Conservation (phyloP, 2,113 vertebrate species). For the Alethe diademata region DNA sequence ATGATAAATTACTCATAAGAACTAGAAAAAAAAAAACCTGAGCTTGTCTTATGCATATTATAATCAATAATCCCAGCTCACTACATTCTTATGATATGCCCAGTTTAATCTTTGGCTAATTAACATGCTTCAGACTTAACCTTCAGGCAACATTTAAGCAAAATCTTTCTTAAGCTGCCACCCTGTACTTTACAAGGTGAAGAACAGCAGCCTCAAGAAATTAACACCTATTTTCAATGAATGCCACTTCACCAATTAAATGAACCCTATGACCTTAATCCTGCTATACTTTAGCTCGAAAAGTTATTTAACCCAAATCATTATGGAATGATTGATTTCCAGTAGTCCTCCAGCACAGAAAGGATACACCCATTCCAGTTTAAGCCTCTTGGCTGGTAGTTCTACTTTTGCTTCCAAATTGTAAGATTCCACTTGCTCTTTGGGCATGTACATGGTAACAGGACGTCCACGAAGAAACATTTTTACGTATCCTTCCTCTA, state of each 20-base stretch:
- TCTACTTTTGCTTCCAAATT: slow-evolving; percentile 91
- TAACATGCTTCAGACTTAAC: slow-evolving; percentile 26
- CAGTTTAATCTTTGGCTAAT: slow-evolving; percentile 42
- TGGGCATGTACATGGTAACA: slow-evolving; percentile 98
- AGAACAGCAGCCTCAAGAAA: neutral
- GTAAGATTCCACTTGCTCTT: slow-evolving; percentile 92
- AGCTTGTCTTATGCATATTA: neutral
- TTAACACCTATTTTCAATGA: neutral
- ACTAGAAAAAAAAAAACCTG: neutral
- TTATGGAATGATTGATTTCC: neutral
- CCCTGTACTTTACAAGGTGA: neutral
- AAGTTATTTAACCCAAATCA: neutral
- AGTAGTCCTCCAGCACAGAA: slow-evolving; percentile 15
- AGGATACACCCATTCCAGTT: slow-evolving; percentile 99
- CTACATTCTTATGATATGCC: neutral
- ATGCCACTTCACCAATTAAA: neutral
- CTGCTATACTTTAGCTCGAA: neutral
- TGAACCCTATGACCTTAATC: neutral
- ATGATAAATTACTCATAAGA: neutral
- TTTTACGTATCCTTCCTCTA: slow-evolving; percentile 98
- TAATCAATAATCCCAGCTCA: slow-evolving; percentile 46
- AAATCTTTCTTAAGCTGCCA: neutral
- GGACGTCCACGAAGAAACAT: slow-evolving; percentile 98
- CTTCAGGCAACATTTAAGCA: slow-evolving; percentile 43
- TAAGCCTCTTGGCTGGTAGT: slow-evolving; percentile 89